These are phyloP conservation scores for Alviniconcha marisindica DNA, from an alignment of 1,140 invertebrate species.

Conservation along the genomic window DNA sequence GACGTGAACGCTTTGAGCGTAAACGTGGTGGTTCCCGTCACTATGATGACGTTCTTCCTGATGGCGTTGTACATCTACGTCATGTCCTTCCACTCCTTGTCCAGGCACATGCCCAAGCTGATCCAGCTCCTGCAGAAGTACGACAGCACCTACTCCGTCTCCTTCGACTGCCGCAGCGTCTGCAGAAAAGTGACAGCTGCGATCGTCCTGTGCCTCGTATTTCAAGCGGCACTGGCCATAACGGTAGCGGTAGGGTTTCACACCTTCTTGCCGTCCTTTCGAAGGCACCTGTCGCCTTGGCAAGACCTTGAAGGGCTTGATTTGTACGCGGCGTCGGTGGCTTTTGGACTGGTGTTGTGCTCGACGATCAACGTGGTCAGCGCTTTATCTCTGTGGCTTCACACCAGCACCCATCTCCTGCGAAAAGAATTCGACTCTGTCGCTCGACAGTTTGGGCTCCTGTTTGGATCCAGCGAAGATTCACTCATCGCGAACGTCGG, in stretches of 20 bases:
- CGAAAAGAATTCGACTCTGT: neutral
- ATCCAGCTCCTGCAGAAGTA: neutral
- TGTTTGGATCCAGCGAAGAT: neutral
- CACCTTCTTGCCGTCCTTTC: neutral
- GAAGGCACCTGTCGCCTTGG: neutral
- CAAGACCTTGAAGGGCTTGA: neutral
- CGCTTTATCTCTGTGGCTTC: neutral
- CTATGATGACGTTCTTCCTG: neutral
- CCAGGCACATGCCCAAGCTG: neutral
- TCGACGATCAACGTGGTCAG: neutral
- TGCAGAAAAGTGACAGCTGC: neutral
- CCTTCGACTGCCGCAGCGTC: neutral
- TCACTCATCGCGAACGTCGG: too few species aligned
- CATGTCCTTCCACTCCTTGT: neutral
- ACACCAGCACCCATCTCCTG: neutral
- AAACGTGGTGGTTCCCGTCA: neutral
- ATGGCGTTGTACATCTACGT: neutral
- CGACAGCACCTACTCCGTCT: neutral
- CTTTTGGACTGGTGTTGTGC: neutral
- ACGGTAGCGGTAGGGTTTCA: neutral
- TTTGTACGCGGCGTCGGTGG: neutral
- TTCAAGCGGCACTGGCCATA: neutral
- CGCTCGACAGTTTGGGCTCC: neutral
- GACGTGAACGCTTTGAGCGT: neutral
- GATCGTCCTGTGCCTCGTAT: neutral